phyloP scores from a whole-genome alignment of 2,888 invertebrate genomes.

The Stegophylla sp. region DNA sequence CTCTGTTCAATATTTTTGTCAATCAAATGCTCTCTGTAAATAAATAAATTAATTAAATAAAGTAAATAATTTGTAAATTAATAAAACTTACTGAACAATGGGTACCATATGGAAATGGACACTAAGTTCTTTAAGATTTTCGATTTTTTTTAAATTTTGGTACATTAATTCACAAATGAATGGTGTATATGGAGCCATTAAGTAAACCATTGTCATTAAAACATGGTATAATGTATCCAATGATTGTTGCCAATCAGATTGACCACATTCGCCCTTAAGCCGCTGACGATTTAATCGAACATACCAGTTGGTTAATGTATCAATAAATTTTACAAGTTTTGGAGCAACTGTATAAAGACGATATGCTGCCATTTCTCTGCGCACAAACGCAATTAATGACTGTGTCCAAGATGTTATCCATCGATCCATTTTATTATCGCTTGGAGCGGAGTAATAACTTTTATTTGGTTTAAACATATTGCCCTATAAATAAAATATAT shows the following conservation, averaged over 20 bases:
- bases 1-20: slow-evolving; percentile 86
- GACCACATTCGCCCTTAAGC: slow-evolving; percentile 85
- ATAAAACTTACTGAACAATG: slow-evolving; percentile 66
- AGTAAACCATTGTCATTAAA: slow-evolving; percentile 83
- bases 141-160: slow-evolving; percentile 78
- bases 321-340: slow-evolving; percentile 91
- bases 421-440: slow-evolving; percentile 86
- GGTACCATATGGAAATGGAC: slow-evolving; percentile 94
- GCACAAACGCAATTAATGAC: slow-evolving; percentile 85
- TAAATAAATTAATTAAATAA: background rate
- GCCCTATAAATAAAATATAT: slow-evolving; percentile 28
- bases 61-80: background rate
- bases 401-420: slow-evolving; percentile 98
- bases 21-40: slow-evolving; percentile 71
- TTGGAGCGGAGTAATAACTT: slow-evolving; percentile 61
- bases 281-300: slow-evolving; percentile 94
- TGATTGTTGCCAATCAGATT: slow-evolving; percentile 81
- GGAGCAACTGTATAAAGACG: slow-evolving; percentile 95
- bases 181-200: slow-evolving; percentile 98
- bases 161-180: slow-evolving; percentile 96
- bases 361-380: slow-evolving; percentile 92
- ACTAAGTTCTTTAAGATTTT: slow-evolving; percentile 70
- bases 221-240: slow-evolving; percentile 88
- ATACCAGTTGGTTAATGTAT: slow-evolving; percentile 98
- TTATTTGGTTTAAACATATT: slow-evolving; percentile 51